Evolutionary conservation across 2,797 vertebrate species (phyloP).

Genomic region (Cirrhinus molitorella): DNA sequence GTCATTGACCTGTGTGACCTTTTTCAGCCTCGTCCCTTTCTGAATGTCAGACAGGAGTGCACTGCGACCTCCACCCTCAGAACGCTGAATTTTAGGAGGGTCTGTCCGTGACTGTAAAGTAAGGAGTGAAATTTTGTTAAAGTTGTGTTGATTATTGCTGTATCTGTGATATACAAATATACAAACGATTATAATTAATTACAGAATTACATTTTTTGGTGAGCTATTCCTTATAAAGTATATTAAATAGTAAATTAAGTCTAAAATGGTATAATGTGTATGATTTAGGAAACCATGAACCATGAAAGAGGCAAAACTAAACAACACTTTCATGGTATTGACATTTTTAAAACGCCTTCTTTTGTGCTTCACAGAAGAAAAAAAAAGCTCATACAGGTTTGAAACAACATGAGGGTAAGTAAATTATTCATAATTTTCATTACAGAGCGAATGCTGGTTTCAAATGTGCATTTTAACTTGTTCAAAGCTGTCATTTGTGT

Average conservation of each 20-base stretch:
- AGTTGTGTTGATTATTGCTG: no score
- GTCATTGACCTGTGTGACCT: slow-evolving; percentile 90
- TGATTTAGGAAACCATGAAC: no score
- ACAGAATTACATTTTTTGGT: no score
- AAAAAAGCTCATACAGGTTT: not conserved
- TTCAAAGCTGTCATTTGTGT: slow-evolving; percentile 11
- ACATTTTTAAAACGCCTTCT: not conserved
- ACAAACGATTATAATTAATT: no score
- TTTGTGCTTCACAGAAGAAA: not conserved
- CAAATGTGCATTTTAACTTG: slow-evolving; percentile 7
- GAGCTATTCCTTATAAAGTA: no score
- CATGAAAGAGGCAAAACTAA: no score
- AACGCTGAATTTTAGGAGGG: slow-evolving; percentile 69
- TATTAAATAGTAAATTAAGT: no score
- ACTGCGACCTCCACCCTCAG: slow-evolving; percentile 79
- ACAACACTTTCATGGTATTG: not conserved
- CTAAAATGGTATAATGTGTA: no score
- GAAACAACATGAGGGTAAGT: not conserved
- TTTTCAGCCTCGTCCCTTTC: slow-evolving; percentile 88
- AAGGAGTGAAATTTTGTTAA: not conserved
- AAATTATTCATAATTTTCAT: not conserved
- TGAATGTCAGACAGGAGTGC: slow-evolving; percentile 94
- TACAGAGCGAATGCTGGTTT: not conserved
- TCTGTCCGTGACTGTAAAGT: slow-evolving; percentile 55
- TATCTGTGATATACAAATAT: not conserved